A percentile compares a stretch with the other conserved stretches of the same genome.
Conservation (phyloP, 37 sponge, comb jelly and placozoan genomes). For the Eunapius fragilis region DNA sequence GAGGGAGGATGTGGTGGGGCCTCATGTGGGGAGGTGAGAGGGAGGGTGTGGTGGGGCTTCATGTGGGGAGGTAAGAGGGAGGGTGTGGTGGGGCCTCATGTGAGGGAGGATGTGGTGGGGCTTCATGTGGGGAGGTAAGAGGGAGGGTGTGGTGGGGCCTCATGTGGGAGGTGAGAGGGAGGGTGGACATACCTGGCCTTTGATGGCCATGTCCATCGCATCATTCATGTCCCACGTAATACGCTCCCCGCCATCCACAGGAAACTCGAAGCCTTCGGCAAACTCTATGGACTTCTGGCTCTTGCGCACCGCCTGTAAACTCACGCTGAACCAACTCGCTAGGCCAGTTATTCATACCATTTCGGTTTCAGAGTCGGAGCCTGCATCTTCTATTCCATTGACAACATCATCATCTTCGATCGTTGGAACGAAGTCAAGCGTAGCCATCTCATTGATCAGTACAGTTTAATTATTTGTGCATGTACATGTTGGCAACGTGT, state of each 20-base stretch:
- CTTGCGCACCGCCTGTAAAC: not conserved
- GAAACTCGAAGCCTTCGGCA: constrained; percentile 48
- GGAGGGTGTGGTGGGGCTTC: no score
- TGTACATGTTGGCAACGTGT: not conserved
- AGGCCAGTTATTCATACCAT: constrained; percentile 15
- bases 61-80: no score
- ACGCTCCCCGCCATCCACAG: constrained; percentile 2
- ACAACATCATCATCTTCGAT: constrained; percentile 81
- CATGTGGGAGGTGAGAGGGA: not conserved
- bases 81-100: no score
- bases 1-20: no score
- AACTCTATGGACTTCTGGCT: constrained; percentile 10
- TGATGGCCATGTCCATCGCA: constrained; percentile 21
- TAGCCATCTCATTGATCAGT: not conserved
- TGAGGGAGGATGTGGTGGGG: no score
- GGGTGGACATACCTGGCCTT: not conserved
- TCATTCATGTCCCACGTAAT: constrained; percentile 17
- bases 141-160: no score
- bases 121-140: no score
- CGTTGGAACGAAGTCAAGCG: constrained; percentile 58
- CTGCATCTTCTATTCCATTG: constrained; percentile 41
- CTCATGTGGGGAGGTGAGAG: no score
- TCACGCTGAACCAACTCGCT: not conserved
- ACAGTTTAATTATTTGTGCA: not conserved
- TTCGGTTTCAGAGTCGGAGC: constrained; percentile 53